Conservation (phyloP, 2,888 invertebrate species). For the Brenthis ino region DNA sequence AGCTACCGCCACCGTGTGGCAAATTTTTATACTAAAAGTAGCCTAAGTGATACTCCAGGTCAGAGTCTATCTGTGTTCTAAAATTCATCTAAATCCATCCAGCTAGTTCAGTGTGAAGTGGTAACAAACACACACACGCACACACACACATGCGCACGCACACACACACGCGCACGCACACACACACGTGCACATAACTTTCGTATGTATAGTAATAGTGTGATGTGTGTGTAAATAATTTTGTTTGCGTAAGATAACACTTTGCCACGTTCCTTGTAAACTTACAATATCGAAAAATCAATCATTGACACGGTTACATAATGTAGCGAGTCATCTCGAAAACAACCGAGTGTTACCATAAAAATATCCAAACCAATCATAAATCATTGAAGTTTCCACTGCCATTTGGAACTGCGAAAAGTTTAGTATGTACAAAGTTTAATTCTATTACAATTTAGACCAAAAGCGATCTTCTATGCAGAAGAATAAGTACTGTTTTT, state of each 20-base stretch:
- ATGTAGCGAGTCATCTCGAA: conserved; percentile 45
- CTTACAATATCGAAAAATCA: conserved; percentile 33
- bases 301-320: conserved; percentile 35
- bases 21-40: too few species aligned
- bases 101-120: too few species aligned
- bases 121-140: too few species aligned
- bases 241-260: conserved; percentile 2
- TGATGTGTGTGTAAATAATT: background rate
- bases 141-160: too few species aligned
- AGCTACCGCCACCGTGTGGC: too few species aligned
- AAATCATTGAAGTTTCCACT: conserved; percentile 62
- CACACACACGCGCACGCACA: too few species aligned
- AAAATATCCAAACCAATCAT: conserved; percentile 55
- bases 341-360: conserved; percentile 54
- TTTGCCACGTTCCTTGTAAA: conserved; percentile 17
- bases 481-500: conserved; percentile 4
- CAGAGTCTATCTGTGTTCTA: too few species aligned
- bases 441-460: conserved; percentile 7
- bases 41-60: too few species aligned
- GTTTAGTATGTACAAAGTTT: conserved; percentile 39
- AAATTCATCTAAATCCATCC: too few species aligned
- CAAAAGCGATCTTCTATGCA: conserved; percentile 1
- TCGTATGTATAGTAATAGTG: too few species aligned
- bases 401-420: conserved; percentile 58
- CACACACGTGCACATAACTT: too few species aligned